Percentiles rank a stretch among this genome's conserved stretches.
Evolutionary conservation across 1,140 invertebrate species (phyloP).

Genomic region (Caerostris darwini): DNA sequence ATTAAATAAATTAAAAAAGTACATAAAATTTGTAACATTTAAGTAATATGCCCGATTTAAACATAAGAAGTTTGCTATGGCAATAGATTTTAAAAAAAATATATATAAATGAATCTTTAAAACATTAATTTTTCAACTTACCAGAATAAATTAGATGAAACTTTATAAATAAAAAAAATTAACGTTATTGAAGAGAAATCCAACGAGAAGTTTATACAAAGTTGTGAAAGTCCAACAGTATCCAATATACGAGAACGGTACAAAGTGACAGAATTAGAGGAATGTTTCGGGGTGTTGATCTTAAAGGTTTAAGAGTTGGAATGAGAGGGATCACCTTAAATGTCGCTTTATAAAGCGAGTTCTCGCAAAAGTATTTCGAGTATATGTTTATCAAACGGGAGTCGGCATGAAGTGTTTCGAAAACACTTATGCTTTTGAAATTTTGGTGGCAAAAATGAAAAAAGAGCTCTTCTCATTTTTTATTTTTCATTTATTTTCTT

Average conservation of each 20-base stretch:
- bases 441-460: slow-evolving; percentile 72
- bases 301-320: background rate
- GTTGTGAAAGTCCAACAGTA: background rate
- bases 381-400: slow-evolving; percentile 68
- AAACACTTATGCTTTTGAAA: slow-evolving; percentile 72
- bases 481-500: background rate
- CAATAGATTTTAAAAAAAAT: no score
- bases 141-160: background rate
- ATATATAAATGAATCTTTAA: no score
- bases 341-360: slow-evolving; percentile 41
- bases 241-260: background rate
- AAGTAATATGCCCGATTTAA: no score
- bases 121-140: background rate
- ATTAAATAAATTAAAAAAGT: no score
- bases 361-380: slow-evolving; percentile 44
- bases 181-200: background rate
- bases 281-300: slow-evolving; percentile 1
- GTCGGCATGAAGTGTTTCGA: slow-evolving; percentile 50
- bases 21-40: no score
- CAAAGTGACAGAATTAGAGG: background rate
- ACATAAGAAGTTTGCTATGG: no score
- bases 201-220: background rate
- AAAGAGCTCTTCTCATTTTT: background rate
- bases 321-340: slow-evolving; percentile 5
- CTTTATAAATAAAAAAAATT: background rate